These are phyloP conservation scores for Puma concolor DNA, from an alignment of 2,113 vertebrate species.

Conservation along the genomic window DNA sequence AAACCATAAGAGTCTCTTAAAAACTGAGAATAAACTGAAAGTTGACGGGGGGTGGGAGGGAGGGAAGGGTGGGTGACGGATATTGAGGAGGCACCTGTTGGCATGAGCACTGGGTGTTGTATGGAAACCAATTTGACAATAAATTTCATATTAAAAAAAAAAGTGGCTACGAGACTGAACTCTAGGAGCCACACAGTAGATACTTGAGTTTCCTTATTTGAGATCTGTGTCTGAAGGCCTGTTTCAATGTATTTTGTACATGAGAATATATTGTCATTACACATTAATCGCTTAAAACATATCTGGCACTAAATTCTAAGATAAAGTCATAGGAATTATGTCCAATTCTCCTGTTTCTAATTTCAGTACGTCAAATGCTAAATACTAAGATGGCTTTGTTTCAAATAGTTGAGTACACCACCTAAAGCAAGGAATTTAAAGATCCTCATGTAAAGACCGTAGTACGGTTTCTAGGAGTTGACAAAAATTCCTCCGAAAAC, in stretches of 20 bases:
- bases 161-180: background rate
- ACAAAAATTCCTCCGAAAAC: background rate
- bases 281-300: background rate
- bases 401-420: background rate
- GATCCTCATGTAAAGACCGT: background rate
- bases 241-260: background rate
- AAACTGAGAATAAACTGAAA: too few relatives aligned
- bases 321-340: background rate
- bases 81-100: too few relatives aligned
- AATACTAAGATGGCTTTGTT: background rate
- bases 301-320: background rate
- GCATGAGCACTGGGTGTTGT: too few relatives aligned
- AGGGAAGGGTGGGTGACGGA: too few relatives aligned
- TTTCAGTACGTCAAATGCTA: background rate
- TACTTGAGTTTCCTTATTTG: background rate
- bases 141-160: background rate
- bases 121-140: too few relatives aligned
- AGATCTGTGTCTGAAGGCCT: background rate
- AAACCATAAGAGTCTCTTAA: too few relatives aligned
- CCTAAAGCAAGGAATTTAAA: background rate
- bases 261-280: background rate
- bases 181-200: accelerated
- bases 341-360: background rate
- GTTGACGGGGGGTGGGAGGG: too few relatives aligned
- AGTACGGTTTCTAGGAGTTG: background rate